These are phyloP conservation scores for Apamea anceps DNA, from an alignment of 2,888 invertebrate species.

Conservation along the genomic window DNA sequence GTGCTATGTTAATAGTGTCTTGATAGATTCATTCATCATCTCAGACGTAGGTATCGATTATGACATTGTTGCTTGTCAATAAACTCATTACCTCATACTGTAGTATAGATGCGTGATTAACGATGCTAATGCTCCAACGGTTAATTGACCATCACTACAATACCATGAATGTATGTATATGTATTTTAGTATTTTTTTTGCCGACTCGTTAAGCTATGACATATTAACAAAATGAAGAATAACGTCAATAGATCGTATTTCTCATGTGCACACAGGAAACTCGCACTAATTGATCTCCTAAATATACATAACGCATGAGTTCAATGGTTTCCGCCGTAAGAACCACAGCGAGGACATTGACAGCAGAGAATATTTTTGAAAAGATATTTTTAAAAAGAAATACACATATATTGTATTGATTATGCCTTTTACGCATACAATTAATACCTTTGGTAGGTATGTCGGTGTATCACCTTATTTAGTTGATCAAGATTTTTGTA, in stretches of 20 bases:
- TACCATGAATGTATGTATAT: slow-evolving; percentile 7
- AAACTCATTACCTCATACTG: slow-evolving; percentile 14
- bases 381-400: neutral
- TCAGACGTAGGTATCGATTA: neutral
- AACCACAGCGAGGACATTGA: slow-evolving; percentile 7
- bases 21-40: slow-evolving; percentile 9
- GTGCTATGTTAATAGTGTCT: neutral
- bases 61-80: slow-evolving; percentile 24
- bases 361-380: neutral
- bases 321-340: slow-evolving; percentile 13
- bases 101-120: slow-evolving; percentile 20
- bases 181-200: slow-evolving; percentile 21
- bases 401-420: neutral
- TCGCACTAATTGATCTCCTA: slow-evolving; percentile 17
- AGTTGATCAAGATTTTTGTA: slow-evolving; percentile 17
- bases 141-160: slow-evolving; percentile 38
- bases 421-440: neutral
- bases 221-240: slow-evolving; percentile 27
- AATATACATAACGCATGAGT: slow-evolving; percentile 19
- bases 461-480: slow-evolving; percentile 13
- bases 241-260: slow-evolving; percentile 17
- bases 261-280: slow-evolving; percentile 18
- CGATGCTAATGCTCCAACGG: slow-evolving; percentile 14
- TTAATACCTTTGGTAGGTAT: neutral
- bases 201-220: slow-evolving; percentile 4